These are phyloP conservation scores for Pachypanchax playfairii DNA, from an alignment of 2,113 vertebrate species.

Conservation along the genomic window DNA sequence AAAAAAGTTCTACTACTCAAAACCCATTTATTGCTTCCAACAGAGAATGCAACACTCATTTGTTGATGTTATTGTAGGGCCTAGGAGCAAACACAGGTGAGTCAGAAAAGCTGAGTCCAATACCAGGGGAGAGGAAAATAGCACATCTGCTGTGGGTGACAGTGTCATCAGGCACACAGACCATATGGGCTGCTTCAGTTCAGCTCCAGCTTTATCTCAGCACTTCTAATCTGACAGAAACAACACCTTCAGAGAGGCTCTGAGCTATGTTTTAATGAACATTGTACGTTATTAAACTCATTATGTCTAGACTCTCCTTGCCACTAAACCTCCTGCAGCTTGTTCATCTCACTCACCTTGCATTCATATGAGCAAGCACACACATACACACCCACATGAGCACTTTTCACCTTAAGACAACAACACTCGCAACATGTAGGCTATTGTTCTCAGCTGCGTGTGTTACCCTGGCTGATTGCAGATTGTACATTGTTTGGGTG, in stretches of 20 bases:
- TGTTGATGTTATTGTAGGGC: conserved; percentile 49
- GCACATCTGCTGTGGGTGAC: conserved; percentile 77
- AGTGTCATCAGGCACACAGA: conserved; percentile 64
- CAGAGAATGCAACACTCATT: conserved; percentile 30
- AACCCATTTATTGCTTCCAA: conserved; percentile 39
- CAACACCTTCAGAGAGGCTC: conserved; percentile 70
- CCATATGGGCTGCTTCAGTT: conserved; percentile 69
- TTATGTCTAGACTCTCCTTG: conserved; percentile 64
- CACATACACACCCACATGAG: accelerated
- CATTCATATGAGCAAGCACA: conserved; percentile 23
- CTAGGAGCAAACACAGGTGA: conserved; percentile 65
- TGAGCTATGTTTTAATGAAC: conserved; percentile 75
- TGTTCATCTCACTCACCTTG: conserved; percentile 20
- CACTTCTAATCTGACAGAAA: conserved; percentile 72
- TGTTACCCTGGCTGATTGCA: conserved; percentile 27
- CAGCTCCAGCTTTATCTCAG: conserved; percentile 64
- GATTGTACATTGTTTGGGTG: conserved; percentile 20
- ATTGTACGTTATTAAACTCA: conserved; percentile 72
- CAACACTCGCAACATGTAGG: conserved; percentile 22
- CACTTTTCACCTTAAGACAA: conserved; percentile 44
- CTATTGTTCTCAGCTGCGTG: conserved; percentile 10
- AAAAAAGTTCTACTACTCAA: conserved; percentile 23
- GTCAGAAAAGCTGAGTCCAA: conserved; percentile 46
- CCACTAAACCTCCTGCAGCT: conserved; percentile 41
- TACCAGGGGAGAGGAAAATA: conserved; percentile 52